Percentiles rank a stretch among this genome's conserved stretches.
Conservation (phyloP, 53 echinoderm and acorn worm species). For the Hippasteria phrygiana region DNA sequence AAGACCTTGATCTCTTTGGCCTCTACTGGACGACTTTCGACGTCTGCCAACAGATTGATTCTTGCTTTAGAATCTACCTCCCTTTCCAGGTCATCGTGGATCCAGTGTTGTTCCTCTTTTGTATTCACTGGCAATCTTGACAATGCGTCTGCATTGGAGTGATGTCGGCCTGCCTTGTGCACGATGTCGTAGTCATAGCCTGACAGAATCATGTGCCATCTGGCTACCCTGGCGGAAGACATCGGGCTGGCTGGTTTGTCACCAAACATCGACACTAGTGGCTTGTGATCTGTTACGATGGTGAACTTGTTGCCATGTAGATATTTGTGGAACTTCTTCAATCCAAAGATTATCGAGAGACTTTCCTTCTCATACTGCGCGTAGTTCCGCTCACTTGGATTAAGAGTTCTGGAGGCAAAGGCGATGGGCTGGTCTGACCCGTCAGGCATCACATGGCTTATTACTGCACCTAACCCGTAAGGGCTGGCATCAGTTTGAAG, state of each 20-base stretch:
- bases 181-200: constrained; percentile 56
- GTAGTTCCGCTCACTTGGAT: constrained; percentile 38
- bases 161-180: constrained; percentile 43
- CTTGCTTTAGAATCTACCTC: neutral
- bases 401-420: constrained; percentile 62
- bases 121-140: constrained; percentile 53
- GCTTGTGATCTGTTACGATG: constrained; percentile 60
- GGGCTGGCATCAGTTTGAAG: constrained; percentile 17
- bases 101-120: neutral
- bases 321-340: constrained; percentile 70
- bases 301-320: constrained; percentile 61
- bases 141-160: constrained; percentile 72
- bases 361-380: constrained; percentile 64
- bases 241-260: constrained; percentile 6
- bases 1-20: no score
- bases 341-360: constrained; percentile 55
- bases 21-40: no score
- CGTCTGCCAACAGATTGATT: neutral
- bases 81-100: neutral
- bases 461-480: constrained; percentile 18
- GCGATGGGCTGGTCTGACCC: constrained; percentile 59
- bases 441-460: constrained; percentile 62
- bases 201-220: constrained; percentile 46
- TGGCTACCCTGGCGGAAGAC: constrained; percentile 60
- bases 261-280: constrained; percentile 50